Evolutionary conservation across 2,113 vertebrate genomes (phyloP).

Genomic region (Xenopus tropicalis): UCB_Xtro_10.0 CM004448.2:52997001-52997500

Average conservation of each 20-base stretch:
- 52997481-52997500: not conserved
- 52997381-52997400: conserved; percentile 48
- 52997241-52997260: conserved; percentile 50
- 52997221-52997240: conserved; percentile 65
- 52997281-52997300: conserved; percentile 55
- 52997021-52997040: too few species aligned
- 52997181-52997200: too few species aligned
- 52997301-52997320: conserved; percentile 54
- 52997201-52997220: conserved; percentile 60
- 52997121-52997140: too few species aligned
- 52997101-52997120: not conserved
- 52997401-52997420: too few species aligned
- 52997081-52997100: not conserved
- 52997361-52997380: conserved; percentile 51
- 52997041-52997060: too few species aligned
- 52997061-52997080: too few species aligned
- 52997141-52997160: too few species aligned
- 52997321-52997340: conserved; percentile 46
- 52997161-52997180: too few species aligned
- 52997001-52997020: too few species aligned
- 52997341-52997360: conserved; percentile 58
- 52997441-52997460: too few species aligned
- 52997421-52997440: too few species aligned
- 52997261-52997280: conserved; percentile 51
- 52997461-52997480: not conserved